Evolutionary conservation across 2,113 vertebrate genomes (phyloP).

Genomic region (Picathartes gymnocephalus): DNA sequence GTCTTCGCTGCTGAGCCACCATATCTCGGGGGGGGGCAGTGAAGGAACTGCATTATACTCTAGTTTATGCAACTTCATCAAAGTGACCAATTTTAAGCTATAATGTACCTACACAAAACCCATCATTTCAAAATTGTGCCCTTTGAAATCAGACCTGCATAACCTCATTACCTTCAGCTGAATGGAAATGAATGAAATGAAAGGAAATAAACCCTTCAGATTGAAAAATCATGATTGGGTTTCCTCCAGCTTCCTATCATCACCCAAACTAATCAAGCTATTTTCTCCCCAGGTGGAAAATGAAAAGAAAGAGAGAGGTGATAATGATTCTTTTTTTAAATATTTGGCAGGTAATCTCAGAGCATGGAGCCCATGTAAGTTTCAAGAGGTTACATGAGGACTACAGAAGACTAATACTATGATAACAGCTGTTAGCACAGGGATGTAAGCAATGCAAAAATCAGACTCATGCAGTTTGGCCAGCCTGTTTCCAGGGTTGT

Average conservation of each 20-base stretch:
- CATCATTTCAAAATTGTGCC: constrained; percentile 4
- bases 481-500: not conserved
- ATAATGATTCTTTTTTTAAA: not conserved
- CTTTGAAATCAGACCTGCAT: constrained; percentile 30
- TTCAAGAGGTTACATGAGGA: constrained; percentile 42
- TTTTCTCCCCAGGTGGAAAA: constrained; percentile 49
- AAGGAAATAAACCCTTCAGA: constrained; percentile 43
- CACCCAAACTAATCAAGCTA: constrained; percentile 42
- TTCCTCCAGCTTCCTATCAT: constrained; percentile 39
- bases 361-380: not conserved
- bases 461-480: not conserved
- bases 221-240: constrained; percentile 40
- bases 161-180: constrained; percentile 36
- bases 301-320: constrained; percentile 17
- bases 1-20: constrained; percentile 21
- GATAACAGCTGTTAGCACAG: constrained; percentile 24
- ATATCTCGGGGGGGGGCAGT: not conserved
- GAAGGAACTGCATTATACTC: not conserved
- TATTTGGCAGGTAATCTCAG: constrained; percentile 26
- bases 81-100: constrained; percentile 18
- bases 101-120: constrained; percentile 4
- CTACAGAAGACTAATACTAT: not conserved
- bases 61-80: constrained; percentile 42
- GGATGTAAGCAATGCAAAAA: not conserved
- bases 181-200: constrained; percentile 36